phyloP scores from a whole-genome alignment of 2,797 vertebrate genomes.

The Silurus lanzhouensis region DNA sequence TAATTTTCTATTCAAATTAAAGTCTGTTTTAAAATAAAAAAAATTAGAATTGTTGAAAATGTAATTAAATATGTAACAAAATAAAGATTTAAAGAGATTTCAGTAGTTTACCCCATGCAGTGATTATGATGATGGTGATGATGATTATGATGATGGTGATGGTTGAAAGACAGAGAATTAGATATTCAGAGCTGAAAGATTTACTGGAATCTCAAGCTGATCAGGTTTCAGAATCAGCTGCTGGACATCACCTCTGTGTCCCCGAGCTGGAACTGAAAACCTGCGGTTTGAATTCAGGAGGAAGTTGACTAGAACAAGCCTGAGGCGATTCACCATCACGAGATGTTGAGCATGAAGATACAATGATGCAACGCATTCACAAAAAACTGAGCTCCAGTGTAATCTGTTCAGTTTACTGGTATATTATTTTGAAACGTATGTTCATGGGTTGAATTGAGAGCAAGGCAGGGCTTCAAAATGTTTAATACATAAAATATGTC shows the following conservation, averaged over 20 bases:
- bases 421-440: background rate
- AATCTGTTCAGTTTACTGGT: background rate
- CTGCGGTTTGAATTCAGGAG: slow-evolving; percentile 4
- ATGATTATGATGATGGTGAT: background rate
- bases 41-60: background rate
- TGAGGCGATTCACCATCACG: background rate
- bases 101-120: too few relatives aligned
- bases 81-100: background rate
- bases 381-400: background rate
- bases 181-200: background rate
- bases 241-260: background rate
- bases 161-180: background rate
- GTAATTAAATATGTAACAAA: background rate
- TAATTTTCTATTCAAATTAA: background rate
- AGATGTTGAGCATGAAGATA: background rate
- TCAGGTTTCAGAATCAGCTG: slow-evolving; percentile 24
- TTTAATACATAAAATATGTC: background rate
- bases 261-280: background rate
- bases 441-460: background rate
- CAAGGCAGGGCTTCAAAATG: background rate
- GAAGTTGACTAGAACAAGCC: background rate
- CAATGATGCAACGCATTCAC: background rate
- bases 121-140: background rate
- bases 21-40: background rate
- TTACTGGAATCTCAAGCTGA: slow-evolving; percentile 9